phyloP scores from a whole-genome alignment of 2,888 invertebrate genomes.

The Brenthis hecate region DNA sequence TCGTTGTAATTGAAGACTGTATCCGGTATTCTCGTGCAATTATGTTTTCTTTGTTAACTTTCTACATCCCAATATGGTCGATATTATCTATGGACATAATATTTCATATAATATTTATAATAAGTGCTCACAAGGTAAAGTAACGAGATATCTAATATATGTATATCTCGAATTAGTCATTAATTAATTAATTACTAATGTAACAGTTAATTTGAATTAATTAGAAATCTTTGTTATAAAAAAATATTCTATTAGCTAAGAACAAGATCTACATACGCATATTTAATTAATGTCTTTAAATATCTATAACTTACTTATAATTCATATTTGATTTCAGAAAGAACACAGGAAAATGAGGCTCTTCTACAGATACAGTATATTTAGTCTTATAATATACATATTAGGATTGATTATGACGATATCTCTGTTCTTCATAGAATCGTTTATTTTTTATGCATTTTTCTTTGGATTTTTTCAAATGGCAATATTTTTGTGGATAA shows the following conservation, averaged over 20 bases:
- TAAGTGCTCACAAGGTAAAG: constrained; percentile 35
- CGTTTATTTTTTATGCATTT: not conserved
- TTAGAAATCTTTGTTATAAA: too few relatives aligned
- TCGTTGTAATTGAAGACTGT: not conserved
- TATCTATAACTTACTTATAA: too few relatives aligned
- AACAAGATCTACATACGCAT: too few relatives aligned
- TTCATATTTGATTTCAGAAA: constrained; percentile 27
- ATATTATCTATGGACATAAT: constrained; percentile 9
- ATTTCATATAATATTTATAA: constrained; percentile 32
- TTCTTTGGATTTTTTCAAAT: constrained; percentile 14
- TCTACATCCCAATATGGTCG: not conserved
- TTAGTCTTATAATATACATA: not conserved
- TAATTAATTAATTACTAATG: too few relatives aligned
- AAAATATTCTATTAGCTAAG: too few relatives aligned
- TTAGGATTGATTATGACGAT: not conserved
- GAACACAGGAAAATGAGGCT: constrained; percentile 39
- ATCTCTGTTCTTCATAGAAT: not conserved
- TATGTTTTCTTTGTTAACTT: not conserved
- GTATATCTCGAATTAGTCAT: too few relatives aligned
- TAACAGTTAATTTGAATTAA: too few relatives aligned
- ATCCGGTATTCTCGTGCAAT: not conserved
- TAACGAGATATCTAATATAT: too few relatives aligned
- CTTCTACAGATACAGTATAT: constrained; percentile 37
- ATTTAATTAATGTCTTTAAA: too few relatives aligned
- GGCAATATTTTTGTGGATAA: constrained; percentile 12